Percentiles rank a stretch among this genome's conserved stretches.
Evolutionary conservation across 2,113 vertebrate genomes (phyloP).

Genomic region (Syngnathus floridae): DNA sequence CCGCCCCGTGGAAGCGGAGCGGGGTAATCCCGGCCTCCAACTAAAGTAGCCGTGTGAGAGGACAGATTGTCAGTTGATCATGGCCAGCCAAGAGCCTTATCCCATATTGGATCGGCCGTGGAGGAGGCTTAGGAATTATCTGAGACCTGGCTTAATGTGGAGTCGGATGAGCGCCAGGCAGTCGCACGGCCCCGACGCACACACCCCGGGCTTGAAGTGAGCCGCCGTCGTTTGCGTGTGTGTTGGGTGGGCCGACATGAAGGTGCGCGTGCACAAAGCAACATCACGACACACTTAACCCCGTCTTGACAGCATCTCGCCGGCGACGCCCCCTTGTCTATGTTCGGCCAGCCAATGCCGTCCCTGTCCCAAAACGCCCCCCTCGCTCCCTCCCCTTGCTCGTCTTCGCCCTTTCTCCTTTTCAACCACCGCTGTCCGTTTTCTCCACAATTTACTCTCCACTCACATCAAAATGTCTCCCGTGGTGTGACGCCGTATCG

Average conservation of each 20-base stretch:
- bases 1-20: slow-evolving; percentile 34
- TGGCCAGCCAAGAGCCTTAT: slow-evolving; percentile 83
- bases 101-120: slow-evolving; percentile 90
- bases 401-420: slow-evolving; percentile 7
- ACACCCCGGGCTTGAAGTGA: slow-evolving; percentile 37
- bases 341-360: slow-evolving; percentile 20
- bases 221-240: slow-evolving; percentile 8
- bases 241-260: slow-evolving; percentile 5
- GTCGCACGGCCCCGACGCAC: slow-evolving; percentile 51
- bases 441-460: background rate
- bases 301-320: slow-evolving; percentile 51
- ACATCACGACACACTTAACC: slow-evolving; percentile 58
- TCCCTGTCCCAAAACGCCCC: background rate
- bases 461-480: too few species aligned
- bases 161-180: slow-evolving; percentile 81
- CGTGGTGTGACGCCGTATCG: too few species aligned
- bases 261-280: slow-evolving; percentile 24
- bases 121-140: slow-evolving; percentile 95
- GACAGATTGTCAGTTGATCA: slow-evolving; percentile 88
- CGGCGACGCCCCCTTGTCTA: slow-evolving; percentile 2
- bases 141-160: slow-evolving; percentile 88
- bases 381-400: background rate
- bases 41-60: slow-evolving; percentile 79
- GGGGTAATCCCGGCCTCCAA: slow-evolving; percentile 76
- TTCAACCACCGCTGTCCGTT: background rate